phyloP scores from a whole-genome alignment of 2,113 vertebrate genomes.

The Hydropotes inermis region DNA sequence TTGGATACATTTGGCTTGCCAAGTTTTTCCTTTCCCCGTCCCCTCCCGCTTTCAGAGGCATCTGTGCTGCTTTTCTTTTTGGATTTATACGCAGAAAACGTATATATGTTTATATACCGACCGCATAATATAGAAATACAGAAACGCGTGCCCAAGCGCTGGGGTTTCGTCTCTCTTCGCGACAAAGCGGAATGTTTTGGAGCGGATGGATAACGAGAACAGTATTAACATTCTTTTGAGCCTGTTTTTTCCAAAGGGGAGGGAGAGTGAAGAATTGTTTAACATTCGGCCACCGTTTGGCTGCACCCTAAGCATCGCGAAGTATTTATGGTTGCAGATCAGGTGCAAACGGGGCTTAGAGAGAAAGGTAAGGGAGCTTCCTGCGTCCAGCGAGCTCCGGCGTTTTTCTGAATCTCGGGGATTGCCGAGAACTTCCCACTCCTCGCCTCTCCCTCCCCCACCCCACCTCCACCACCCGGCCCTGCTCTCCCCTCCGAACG shows the following conservation, averaged over 20 bases:
- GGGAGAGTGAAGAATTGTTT: constrained; percentile 75
- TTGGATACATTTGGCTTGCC: constrained; percentile 78
- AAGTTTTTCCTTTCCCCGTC: constrained; percentile 74
- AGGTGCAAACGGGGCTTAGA: constrained; percentile 81
- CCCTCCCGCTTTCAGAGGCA: constrained; percentile 41
- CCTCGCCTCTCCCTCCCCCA: background rate
- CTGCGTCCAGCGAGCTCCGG: constrained; percentile 63
- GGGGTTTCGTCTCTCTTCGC: constrained; percentile 8
- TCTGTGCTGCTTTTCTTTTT: constrained; percentile 57
- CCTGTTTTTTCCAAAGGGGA: constrained; percentile 64
- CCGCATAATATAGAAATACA: constrained; percentile 36
- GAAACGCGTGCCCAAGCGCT: background rate
- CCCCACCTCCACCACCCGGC: background rate
- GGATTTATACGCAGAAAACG: constrained; percentile 65
- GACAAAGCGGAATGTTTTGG: constrained; percentile 72
- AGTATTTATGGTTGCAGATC: constrained; percentile 82
- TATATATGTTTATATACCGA: constrained; percentile 39
- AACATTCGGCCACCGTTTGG: constrained; percentile 74
- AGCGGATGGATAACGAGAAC: constrained; percentile 76
- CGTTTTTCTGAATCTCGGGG: constrained; percentile 31
- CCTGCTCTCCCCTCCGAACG: accelerated
- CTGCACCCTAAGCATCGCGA: constrained; percentile 76
- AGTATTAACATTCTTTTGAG: constrained; percentile 68
- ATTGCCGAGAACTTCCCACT: constrained; percentile 61
- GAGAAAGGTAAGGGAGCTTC: constrained; percentile 84